Evolutionary conservation across 2,113 vertebrate genomes (phyloP).

Genomic region (Cinclus cinclus): DNA sequence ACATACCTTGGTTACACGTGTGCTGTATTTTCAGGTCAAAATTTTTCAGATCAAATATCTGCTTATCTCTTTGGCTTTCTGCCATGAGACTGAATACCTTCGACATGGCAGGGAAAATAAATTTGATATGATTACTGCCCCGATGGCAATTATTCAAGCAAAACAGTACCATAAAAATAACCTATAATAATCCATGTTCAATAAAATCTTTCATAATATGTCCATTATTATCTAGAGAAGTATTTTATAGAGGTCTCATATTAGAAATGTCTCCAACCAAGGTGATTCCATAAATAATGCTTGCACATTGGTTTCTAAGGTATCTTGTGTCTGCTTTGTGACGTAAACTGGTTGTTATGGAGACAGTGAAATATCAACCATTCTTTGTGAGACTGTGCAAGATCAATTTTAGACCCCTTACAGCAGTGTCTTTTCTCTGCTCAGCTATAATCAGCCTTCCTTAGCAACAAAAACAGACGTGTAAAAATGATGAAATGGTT

Average conservation of each 20-base stretch:
- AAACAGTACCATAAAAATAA: background rate
- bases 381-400: slow-evolving; percentile 61
- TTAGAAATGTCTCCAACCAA: slow-evolving; percentile 31
- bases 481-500: slow-evolving; percentile 1
- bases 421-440: slow-evolving; percentile 64
- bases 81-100: background rate
- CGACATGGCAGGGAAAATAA: background rate
- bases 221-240: slow-evolving; percentile 10
- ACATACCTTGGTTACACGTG: background rate
- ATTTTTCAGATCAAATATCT: background rate
- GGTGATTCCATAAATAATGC: slow-evolving; percentile 69
- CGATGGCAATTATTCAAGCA: background rate
- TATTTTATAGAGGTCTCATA: slow-evolving; percentile 15
- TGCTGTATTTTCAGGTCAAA: background rate
- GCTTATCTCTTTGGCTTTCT: background rate
- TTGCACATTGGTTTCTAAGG: slow-evolving; percentile 64
- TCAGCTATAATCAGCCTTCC: slow-evolving; percentile 62
- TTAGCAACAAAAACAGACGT: slow-evolving; percentile 52
- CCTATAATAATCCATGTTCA: background rate
- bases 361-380: slow-evolving; percentile 63
- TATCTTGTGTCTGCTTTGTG: slow-evolving; percentile 58
- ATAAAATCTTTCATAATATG: slow-evolving; percentile 32
- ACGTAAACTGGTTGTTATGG: slow-evolving; percentile 73
- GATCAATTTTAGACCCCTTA: slow-evolving; percentile 60
- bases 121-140: background rate